Base-by-base conservation (phyloP, 2,888 invertebrate genomes). In the Aporophyla lueneburgensis region DNA sequence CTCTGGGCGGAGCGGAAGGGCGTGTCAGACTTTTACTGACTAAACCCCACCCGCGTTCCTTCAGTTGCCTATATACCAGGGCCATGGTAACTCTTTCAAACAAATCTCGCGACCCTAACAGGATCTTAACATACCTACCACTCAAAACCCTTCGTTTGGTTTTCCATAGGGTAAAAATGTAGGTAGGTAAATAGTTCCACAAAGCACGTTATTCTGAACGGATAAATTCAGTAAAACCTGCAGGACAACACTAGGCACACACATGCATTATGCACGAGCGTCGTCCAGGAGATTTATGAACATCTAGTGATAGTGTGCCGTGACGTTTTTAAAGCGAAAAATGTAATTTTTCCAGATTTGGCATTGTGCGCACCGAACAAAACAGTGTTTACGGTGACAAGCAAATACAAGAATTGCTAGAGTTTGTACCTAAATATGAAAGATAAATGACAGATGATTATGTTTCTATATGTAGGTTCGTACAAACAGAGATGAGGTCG, bases 181-280 rank as follows among this genome's bases (percentile, higher is more conserved):
- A 24, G 40, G 24, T 24, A 24, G 40, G 53, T 71, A 71, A 70
- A 33, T 33, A 33, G 33, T 70, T 58, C 58, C 58, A 33, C 24
- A 40, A 14, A 9, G 10, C 53, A 74, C 51, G 12, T 49, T 76
- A 75, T 65, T 63, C 33, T 49, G 12, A 33, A 24, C 27, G 24
- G 12, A 46, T 63, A 53, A 21, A 24, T 71, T 53, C 53, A 43
- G 53, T 27, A 53, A 54, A 75, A 54, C 24, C 19, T 24, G n/a
- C 76, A 10, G 40, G 21, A 65, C 65, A n/a, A 54, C 46, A 78
- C 46, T 49, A 56, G 49, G 27, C 21, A 62, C 21, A 51, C 46
- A 21, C 51, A 71, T 77, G 77, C 77, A 71, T 78, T 56, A 78
- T 77, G 79, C 79, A 77, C 4, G n/a, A 77, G 49, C 0, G 16